Percentiles rank a stretch among this genome's conserved stretches.
Conservation (phyloP, 2,113 vertebrate species). For the Odocoileus virginianus region DNA sequence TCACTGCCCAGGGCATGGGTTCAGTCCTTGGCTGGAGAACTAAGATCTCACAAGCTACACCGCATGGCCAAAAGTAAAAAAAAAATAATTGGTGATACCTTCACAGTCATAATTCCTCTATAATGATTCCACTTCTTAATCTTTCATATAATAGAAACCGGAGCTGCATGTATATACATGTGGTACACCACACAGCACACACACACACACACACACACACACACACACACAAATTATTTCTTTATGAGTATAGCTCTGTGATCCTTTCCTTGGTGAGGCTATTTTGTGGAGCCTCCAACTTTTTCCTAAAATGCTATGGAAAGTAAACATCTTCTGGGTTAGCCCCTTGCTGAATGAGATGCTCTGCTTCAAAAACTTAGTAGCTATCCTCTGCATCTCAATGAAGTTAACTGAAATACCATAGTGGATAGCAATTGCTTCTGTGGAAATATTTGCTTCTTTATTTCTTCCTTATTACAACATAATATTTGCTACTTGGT, state of each 20-base stretch:
- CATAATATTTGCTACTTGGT: neutral
- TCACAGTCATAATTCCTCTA: neutral
- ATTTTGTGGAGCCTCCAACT: neutral
- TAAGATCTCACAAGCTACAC: neutral
- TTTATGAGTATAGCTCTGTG: neutral
- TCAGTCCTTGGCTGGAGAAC: neutral
- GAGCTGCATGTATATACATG: fast-evolving
- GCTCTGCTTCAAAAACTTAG: neutral
- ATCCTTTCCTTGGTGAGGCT: neutral
- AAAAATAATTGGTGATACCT: neutral
- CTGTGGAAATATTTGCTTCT: neutral
- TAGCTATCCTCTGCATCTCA: neutral
- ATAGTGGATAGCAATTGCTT: neutral
- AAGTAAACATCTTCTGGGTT: neutral
- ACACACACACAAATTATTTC: neutral
- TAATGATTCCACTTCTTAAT: neutral
- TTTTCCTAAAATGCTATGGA: neutral
- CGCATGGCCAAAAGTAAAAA: neutral
- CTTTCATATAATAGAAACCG: neutral
- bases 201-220: neutral
- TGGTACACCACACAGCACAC: fast-evolving
- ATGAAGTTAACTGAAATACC: neutral
- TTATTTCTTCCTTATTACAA: neutral
- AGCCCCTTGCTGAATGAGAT: neutral
- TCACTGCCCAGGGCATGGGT: neutral